phyloP scores from a whole-genome alignment of 2,888 invertebrate genomes.

The Pyrrhia umbra region DNA sequence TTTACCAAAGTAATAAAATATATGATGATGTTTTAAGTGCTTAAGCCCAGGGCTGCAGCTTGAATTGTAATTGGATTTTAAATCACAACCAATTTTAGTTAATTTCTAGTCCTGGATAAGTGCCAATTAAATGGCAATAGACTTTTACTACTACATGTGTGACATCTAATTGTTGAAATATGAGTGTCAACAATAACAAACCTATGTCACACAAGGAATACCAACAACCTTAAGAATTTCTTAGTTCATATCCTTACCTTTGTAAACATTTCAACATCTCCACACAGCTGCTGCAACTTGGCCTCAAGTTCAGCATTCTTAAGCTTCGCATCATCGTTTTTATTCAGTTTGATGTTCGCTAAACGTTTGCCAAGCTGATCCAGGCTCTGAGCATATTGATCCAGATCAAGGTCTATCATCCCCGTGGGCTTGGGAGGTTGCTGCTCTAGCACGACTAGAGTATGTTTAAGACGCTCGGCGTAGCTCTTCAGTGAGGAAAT shows the following conservation, averaged over 20 bases:
- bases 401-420: conserved; percentile 73
- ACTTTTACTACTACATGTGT: neutral
- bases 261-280: conserved; percentile 81
- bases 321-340: conserved; percentile 64
- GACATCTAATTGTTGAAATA: too few relatives aligned
- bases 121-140: neutral
- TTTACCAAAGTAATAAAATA: too few relatives aligned
- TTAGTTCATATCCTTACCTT: conserved; percentile 71
- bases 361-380: conserved; percentile 81
- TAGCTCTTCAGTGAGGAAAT: conserved; percentile 78
- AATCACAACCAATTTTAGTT: too few relatives aligned
- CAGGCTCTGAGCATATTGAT: conserved; percentile 77
- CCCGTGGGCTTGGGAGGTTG: conserved; percentile 53
- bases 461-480: conserved; percentile 79
- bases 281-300: conserved; percentile 76
- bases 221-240: too few relatives aligned
- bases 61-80: too few relatives aligned
- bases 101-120: neutral
- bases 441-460: conserved; percentile 60
- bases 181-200: too few relatives aligned
- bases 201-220: too few relatives aligned
- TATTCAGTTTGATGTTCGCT: conserved; percentile 74
- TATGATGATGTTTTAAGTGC: too few relatives aligned
- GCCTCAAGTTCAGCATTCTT: conserved; percentile 77
- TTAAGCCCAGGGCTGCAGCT: too few relatives aligned